Conservation (phyloP, 2,888 invertebrate genomes). For the Morpho helenor region DNA sequence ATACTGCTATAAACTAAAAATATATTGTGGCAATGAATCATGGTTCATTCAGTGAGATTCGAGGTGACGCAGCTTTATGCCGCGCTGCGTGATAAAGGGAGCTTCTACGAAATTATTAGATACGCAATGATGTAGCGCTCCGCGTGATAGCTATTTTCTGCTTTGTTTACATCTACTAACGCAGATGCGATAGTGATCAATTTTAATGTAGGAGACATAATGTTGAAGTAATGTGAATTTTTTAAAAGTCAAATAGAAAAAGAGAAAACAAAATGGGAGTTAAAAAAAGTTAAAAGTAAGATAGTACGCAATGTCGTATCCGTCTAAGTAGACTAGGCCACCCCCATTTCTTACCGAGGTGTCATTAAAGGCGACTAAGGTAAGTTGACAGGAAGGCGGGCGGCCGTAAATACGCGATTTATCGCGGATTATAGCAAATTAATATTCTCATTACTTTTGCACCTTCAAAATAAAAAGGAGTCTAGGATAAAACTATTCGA, state of each 20-base stretch:
- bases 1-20: constrained; percentile 56
- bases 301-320: too few species aligned
- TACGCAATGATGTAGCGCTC: constrained; percentile 12
- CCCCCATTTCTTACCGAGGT: too few species aligned
- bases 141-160: constrained; percentile 7
- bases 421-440: too few species aligned
- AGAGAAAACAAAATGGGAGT: too few species aligned
- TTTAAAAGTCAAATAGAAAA: too few species aligned
- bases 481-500: background rate
- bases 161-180: background rate
- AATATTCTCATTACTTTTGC: too few species aligned
- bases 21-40: constrained; percentile 59
- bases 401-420: too few species aligned
- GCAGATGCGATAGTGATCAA: background rate
- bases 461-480: too few species aligned
- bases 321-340: too few species aligned
- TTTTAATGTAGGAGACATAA: background rate
- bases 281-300: too few species aligned
- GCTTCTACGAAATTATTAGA: constrained; percentile 42
- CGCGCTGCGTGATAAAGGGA: constrained; percentile 45
- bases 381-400: too few species aligned
- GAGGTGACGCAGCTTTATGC: constrained; percentile 52
- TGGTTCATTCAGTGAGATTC: constrained; percentile 50
- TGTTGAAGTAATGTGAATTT: background rate
- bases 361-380: too few species aligned